Evolutionary conservation across 2,113 vertebrate species (phyloP).

Genomic region (Gasterosteus nipponicus): DNA sequence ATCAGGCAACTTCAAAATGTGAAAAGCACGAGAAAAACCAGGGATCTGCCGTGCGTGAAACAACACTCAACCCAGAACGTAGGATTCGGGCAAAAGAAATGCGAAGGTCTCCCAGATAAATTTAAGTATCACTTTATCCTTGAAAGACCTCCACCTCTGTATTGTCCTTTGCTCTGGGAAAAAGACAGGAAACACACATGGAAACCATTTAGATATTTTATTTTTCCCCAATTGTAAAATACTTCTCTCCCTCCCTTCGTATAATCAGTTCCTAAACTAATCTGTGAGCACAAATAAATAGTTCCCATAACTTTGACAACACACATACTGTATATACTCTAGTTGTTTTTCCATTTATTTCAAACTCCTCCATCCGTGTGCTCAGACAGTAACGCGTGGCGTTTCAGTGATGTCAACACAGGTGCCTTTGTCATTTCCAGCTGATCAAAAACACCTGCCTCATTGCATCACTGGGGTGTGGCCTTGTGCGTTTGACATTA

Average conservation of each 20-base stretch:
- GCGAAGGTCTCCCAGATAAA: neutral
- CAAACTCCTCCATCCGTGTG: neutral
- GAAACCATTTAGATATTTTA: neutral
- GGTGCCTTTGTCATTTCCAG: neutral
- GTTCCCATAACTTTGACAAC: neutral
- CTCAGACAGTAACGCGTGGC: neutral
- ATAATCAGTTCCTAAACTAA: neutral
- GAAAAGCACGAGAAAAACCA: neutral
- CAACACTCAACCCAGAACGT: neutral
- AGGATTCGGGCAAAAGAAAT: neutral
- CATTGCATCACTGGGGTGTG: neutral
- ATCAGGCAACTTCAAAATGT: conserved; percentile 2
- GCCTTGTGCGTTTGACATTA: neutral
- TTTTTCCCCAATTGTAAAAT: neutral
- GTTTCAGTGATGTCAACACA: conserved; percentile 7
- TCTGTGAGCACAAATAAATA: neutral
- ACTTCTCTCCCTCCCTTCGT: neutral
- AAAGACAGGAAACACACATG: neutral
- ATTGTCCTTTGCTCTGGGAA: neutral
- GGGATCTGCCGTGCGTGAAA: neutral
- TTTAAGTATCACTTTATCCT: neutral
- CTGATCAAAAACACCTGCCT: conserved; percentile 1
- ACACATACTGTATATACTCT: neutral
- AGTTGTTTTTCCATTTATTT: neutral
- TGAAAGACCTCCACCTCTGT: neutral